Conservation (phyloP, 2,888 invertebrate species). For the Dynastes hyllus region DNA sequence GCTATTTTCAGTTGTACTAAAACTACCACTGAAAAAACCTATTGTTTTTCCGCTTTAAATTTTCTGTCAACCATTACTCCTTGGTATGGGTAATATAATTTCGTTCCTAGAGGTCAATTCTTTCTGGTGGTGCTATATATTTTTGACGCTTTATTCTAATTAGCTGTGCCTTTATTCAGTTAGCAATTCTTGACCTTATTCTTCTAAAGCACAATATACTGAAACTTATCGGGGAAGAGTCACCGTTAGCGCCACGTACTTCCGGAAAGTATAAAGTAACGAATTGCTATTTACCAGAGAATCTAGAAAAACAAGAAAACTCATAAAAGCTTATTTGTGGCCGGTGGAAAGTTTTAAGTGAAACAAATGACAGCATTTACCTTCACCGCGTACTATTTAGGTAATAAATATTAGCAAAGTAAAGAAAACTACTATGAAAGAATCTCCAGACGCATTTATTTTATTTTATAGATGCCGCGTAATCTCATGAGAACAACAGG, state of each 20-base stretch:
- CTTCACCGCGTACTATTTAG: conserved; percentile 44
- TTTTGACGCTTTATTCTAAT: too few relatives aligned
- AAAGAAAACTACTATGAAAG: conserved; percentile 44
- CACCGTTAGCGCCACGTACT: background rate
- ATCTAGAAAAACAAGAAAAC: conserved; percentile 30
- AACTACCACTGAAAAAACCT: too few relatives aligned
- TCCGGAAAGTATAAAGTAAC: conserved; percentile 22
- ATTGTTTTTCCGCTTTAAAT: too few relatives aligned
- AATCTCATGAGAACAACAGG: conserved; percentile 47
- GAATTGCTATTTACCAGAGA: background rate
- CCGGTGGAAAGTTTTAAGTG: conserved; percentile 47
- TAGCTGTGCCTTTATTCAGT: too few relatives aligned
- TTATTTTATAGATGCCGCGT: conserved; percentile 51
- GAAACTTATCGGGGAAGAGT: too few relatives aligned
- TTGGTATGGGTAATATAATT: too few relatives aligned
- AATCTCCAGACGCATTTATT: conserved; percentile 51
- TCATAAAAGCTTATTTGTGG: conserved; percentile 46
- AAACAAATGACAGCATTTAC: conserved; percentile 51
- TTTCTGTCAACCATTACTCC: too few relatives aligned
- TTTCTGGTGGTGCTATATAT: too few relatives aligned
- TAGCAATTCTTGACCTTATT: too few relatives aligned
- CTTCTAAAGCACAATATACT: too few relatives aligned
- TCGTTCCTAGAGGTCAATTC: too few relatives aligned
- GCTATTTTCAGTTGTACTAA: too few relatives aligned
- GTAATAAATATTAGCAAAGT: conserved; percentile 46